Evolutionary conservation across 2,797 vertebrate species (phyloP), one percentile per base, ranked within the genome.

Genomic region (Diceros bicornis): DNA sequence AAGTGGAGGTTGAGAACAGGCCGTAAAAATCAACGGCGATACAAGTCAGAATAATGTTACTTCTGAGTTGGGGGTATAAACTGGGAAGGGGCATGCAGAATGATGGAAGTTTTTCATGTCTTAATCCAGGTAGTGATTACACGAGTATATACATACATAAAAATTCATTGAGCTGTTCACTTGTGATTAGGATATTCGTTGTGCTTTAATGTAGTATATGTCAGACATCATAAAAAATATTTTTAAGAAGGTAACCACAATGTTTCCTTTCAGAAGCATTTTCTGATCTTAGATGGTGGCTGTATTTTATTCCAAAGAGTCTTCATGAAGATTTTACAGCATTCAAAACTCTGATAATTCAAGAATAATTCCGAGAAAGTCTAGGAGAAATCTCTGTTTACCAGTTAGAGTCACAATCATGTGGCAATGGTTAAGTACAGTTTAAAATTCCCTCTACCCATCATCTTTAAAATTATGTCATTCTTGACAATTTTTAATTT

Each of bases 401-500:
- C 66, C 50, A 61, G 34, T 47, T 47, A 94, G 52, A 62, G 27
- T 75, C 29, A 94, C 14, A 86, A 47, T 59, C 18, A 52, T 81
- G 61, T 57, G 44, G 6, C 32, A 81, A n/a, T 69, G 27, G 5
- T 69, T 84, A 94, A 64, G 23, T 64, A 69, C 14, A 86, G 32
- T 82, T 96, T 75, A 75, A 95, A 93, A 82, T 87, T 64, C 10
- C 21, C 25, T 77, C 61, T 27, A n/a, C 25, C 29, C 37, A 86
- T 69, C 32, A 92, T 94, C 66, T 71, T 87, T 89, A 77, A 69
- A 75, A 90, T 66, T 32, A 50, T 71, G 21, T 78, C n/a, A 59
- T 77, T 32, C 47, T 62, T 88, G 41, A 77, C 29, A 62, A 81
- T 68, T 87, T 96, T 93, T 77, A 62, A 90, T 44, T 94, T 85